Percentiles rank a stretch among this genome's conserved stretches.
phyloP scores from a whole-genome alignment of 2,797 vertebrate species.

The Limnodromus scolopaceus region DNA sequence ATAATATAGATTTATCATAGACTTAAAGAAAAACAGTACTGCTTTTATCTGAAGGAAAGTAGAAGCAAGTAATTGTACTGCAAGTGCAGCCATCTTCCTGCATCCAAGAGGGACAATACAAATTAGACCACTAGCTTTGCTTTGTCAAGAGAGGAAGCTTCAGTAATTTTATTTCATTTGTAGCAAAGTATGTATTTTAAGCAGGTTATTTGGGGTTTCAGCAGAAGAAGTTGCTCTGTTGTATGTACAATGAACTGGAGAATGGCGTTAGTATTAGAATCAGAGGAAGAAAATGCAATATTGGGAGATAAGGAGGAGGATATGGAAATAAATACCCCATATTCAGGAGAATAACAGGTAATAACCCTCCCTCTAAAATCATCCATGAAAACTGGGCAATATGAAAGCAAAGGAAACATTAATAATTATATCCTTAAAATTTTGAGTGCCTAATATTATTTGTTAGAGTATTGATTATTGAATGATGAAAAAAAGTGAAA shows the following conservation, averaged over 20 bases:
- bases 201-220: not conserved
- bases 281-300: not conserved
- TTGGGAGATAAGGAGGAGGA: not conserved
- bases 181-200: not conserved
- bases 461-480: not conserved
- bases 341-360: not conserved
- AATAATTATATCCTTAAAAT: not conserved
- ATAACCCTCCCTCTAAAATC: not conserved
- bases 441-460: not conserved
- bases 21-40: conserved; percentile 18
- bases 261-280: not conserved
- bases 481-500: not conserved
- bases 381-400: not conserved
- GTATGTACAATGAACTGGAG: not conserved
- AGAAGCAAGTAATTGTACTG: not conserved
- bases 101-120: not conserved
- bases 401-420: not conserved
- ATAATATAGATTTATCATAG: conserved; percentile 38
- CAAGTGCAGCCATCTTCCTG: not conserved
- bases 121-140: not conserved
- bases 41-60: conserved; percentile 38
- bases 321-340: not conserved
- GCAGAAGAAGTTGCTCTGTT: not conserved
- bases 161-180: not conserved
- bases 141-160: not conserved